Evolutionary conservation across 2,113 vertebrate species (phyloP), one percentile per base, ranked within the genome.

Genomic region (Thymallus thymallus): DNA sequence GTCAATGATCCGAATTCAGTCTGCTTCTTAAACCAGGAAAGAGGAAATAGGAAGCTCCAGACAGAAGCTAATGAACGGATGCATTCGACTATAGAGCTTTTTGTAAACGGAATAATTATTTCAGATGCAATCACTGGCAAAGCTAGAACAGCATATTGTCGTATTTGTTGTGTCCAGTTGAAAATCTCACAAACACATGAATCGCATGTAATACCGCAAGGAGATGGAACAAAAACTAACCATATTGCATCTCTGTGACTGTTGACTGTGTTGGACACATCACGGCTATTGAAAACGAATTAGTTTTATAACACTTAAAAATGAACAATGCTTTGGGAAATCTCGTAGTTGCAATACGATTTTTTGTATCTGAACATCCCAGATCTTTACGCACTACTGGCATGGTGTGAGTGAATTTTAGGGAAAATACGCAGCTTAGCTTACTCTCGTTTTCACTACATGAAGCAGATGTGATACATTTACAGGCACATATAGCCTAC

Each of bases 231-330:
- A 64, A 30, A 35, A 64, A 35, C 5, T 20, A 45, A 30, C 9
- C 65, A 82, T 75, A 81, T 83, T 87, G 87, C 88, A 88, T 85
- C 76, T 84, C 82, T 84, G 75, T 82, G 77, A 84, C 79, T 87
- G 68, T 64, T 64, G 23, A 30, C 62, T 64, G 2, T 29, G 5
- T 35, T 18, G 30, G 6, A 20, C 29, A 30, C 30, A 41, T 66
- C 18, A 29, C 6, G 23, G 16, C 41, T 32, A 24, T 78, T 51
- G 7, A 18, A 51, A 73, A 45, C 12, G 23, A 30, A 29, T 64
- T 16, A 1, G 24, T 29, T 29, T 64, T 18, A 23, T 64, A 65
- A 66, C 20, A 32, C 26, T 30, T 29, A 18, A 16, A 6, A 13
- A 65, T 30, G 29, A 65, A 20, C 26, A 32, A 9, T 5, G 18